phyloP scores from a whole-genome alignment of 2,113 vertebrate species.

The Rhadina sibilatrix region DNA sequence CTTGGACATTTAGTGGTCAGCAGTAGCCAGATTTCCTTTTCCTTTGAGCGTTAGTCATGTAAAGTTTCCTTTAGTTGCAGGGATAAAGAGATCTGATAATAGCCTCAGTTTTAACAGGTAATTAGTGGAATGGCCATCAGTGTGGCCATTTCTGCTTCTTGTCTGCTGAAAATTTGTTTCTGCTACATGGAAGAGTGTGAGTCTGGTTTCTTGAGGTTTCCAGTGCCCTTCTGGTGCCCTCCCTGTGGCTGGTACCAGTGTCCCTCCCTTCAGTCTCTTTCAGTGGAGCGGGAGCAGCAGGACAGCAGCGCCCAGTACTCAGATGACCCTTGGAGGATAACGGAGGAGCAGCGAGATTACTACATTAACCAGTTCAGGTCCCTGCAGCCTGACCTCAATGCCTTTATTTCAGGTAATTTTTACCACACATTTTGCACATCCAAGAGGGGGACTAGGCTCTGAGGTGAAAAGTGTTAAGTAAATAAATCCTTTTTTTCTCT shows the following conservation, averaged over 20 bases:
- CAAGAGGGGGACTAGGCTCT: neutral
- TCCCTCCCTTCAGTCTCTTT: constrained; percentile 69
- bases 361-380: constrained; percentile 91
- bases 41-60: neutral
- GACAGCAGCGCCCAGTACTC: constrained; percentile 72
- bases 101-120: neutral
- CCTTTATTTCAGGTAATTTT: constrained; percentile 87
- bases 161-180: neutral
- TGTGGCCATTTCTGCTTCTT: neutral
- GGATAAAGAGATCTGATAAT: neutral
- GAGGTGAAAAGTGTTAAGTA: neutral
- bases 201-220: neutral
- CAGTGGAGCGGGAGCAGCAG: constrained; percentile 79
- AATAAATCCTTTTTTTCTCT: neutral
- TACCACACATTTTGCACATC: accelerated
- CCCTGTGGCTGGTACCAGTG: neutral
- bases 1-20: neutral
- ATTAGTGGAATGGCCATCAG: neutral
- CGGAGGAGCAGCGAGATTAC: constrained; percentile 92
- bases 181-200: neutral
- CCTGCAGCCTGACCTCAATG: constrained; percentile 87
- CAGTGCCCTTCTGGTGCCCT: neutral
- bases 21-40: neutral
- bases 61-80: neutral
- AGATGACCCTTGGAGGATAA: constrained; percentile 96